Evolutionary conservation across 2,797 vertebrate genomes (phyloP).

Genomic region (Pristis pectinata): DNA sequence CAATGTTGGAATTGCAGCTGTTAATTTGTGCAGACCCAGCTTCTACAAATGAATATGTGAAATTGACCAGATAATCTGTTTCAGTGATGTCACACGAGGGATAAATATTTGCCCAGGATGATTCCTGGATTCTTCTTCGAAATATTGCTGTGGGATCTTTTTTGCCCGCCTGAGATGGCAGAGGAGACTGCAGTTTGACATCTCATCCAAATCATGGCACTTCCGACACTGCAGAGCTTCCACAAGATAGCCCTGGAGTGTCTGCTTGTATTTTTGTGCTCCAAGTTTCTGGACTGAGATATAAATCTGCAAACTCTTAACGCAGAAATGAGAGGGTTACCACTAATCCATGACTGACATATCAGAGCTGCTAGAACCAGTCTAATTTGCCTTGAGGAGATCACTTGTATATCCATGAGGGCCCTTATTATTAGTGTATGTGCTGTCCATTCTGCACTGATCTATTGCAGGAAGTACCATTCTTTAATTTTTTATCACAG

Average conservation of each 20-base stretch:
- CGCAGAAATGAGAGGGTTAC: background rate
- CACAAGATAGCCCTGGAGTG: background rate
- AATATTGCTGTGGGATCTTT: too few relatives aligned
- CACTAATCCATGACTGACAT: background rate
- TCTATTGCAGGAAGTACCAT: background rate
- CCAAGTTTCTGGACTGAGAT: background rate
- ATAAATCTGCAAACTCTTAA: background rate
- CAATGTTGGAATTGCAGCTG: background rate
- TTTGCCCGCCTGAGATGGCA: too few relatives aligned
- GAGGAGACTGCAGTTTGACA: background rate
- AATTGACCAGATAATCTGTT: background rate
- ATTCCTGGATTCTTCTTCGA: background rate
- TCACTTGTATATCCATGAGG: background rate
- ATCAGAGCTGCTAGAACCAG: background rate
- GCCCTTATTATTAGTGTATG: background rate
- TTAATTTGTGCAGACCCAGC: background rate
- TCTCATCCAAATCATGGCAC: background rate
- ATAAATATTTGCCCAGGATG: background rate
- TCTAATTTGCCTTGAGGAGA: background rate
- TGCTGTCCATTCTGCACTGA: background rate
- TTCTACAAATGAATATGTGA: background rate
- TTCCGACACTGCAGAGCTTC: background rate
- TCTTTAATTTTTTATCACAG: background rate
- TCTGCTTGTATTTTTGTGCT: background rate
- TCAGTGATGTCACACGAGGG: background rate